Conservation (phyloP, 1,140 invertebrate genomes). For the Drosophila quadrilineata region DNA sequence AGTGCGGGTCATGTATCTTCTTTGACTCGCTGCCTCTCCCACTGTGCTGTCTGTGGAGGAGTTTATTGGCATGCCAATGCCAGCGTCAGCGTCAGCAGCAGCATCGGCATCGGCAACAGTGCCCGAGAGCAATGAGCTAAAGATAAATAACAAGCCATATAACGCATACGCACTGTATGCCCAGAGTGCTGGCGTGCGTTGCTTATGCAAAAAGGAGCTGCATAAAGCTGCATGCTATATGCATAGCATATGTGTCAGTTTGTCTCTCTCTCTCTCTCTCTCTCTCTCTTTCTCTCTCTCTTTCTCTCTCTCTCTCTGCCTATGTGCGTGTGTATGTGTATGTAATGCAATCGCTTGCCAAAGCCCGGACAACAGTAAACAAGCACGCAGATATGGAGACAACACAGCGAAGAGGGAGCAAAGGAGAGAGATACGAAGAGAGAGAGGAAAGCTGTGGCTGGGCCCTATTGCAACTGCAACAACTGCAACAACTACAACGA, state of each 20-base stretch:
- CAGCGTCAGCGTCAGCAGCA: slow-evolving; percentile 6
- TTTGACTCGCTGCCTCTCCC: background rate
- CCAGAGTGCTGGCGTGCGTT: slow-evolving; percentile 41
- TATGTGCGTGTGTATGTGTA: slow-evolving; percentile 6
- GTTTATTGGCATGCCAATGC: slow-evolving; percentile 65
- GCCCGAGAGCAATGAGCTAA: slow-evolving; percentile 62
- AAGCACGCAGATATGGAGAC: slow-evolving; percentile 49
- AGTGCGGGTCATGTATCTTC: background rate
- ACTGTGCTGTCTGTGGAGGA: slow-evolving; percentile 13
- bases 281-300: background rate
- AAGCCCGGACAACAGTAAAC: slow-evolving; percentile 57
- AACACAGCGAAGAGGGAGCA: too few species aligned
- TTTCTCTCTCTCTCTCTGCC: background rate
- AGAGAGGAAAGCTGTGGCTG: too few species aligned
- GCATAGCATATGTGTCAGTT: slow-evolving; percentile 37
- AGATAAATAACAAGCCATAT: slow-evolving; percentile 78
- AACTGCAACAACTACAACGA: too few species aligned
- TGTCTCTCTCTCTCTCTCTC: too few species aligned
- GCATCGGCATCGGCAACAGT: slow-evolving; percentile 6
- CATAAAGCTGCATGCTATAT: too few species aligned
- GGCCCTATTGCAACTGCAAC: too few species aligned
- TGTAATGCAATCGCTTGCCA: slow-evolving; percentile 40
- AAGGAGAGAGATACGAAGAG: too few species aligned
- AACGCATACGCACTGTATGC: slow-evolving; percentile 71
- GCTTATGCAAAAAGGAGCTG: slow-evolving; percentile 55